Percentiles rank a stretch among this genome's conserved stretches.
Evolutionary conservation across 2,113 vertebrate species (phyloP).

Genomic region (Bolborhynchus lineola): DNA sequence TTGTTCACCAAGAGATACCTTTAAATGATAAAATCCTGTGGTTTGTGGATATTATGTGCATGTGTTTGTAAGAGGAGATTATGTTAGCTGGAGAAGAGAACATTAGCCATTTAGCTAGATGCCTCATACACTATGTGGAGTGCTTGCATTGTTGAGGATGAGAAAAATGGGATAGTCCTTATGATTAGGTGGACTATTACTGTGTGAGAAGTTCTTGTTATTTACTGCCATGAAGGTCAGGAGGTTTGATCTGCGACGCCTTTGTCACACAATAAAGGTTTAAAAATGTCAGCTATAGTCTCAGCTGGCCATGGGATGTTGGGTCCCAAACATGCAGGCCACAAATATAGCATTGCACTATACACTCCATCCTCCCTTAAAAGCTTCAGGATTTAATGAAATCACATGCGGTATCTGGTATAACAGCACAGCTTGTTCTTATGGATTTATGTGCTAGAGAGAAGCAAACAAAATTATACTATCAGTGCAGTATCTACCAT

Average conservation of each 20-base stretch:
- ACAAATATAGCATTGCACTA: not conserved
- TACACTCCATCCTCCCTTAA: not conserved
- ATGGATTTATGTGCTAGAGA: slow-evolving; percentile 22
- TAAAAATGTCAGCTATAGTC: not conserved
- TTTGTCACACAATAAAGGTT: not conserved
- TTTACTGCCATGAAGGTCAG: not conserved
- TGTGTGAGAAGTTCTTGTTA: not conserved
- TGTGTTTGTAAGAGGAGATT: not conserved
- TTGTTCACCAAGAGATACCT: not conserved
- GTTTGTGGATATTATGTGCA: not conserved
- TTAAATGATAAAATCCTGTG: not conserved
- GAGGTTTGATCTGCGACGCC: not conserved
- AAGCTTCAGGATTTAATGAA: not conserved
- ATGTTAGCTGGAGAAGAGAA: not conserved
- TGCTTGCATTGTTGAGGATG: not conserved
- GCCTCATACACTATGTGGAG: not conserved
- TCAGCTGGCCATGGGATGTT: not conserved
- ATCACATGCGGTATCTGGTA: not conserved
- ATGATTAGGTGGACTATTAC: not conserved
- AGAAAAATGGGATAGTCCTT: not conserved
- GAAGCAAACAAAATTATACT: slow-evolving; percentile 48
- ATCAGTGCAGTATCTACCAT: slow-evolving; percentile 62
- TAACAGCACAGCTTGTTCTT: slow-evolving; percentile 59
- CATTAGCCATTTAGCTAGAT: not conserved
- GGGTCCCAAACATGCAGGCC: not conserved